These are phyloP conservation scores for Telenomus remus DNA, from an alignment of 1,140 invertebrate species.

Conservation along the genomic window DNA sequence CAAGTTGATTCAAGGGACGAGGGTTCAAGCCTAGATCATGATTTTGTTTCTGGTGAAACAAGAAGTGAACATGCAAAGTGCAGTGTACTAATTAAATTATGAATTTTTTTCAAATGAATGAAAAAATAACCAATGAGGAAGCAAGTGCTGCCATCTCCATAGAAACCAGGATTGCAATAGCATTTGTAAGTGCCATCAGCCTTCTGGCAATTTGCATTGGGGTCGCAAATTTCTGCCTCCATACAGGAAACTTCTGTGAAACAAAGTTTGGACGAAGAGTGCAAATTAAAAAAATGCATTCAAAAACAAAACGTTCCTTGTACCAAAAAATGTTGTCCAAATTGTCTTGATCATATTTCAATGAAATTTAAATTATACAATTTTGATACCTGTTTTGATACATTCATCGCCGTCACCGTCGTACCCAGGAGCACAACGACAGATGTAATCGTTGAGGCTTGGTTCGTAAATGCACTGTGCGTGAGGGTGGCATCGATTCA, in stretches of 20 bases:
- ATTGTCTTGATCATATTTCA: neutral
- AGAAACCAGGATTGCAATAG: conserved; percentile 86
- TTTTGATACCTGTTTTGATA: conserved; percentile 69
- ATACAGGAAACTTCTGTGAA: conserved; percentile 80
- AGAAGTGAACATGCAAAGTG: neutral
- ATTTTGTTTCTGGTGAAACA: too few species aligned
- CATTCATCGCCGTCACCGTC: conserved; percentile 88
- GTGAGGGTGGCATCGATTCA: conserved; percentile 85
- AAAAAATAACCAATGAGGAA: conserved; percentile 75
- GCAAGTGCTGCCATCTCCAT: conserved; percentile 86
- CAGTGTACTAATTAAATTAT: neutral
- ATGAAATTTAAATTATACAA: neutral
- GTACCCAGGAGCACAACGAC: conserved; percentile 87
- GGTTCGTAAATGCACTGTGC: conserved; percentile 84
- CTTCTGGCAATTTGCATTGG: conserved; percentile 83
- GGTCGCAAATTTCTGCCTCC: conserved; percentile 83
- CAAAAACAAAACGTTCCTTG: too few species aligned
- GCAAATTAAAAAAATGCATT: too few species aligned
- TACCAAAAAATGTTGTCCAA: too few species aligned
- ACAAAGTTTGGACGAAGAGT: neutral
- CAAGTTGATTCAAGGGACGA: too few species aligned
- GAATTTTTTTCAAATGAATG: neutral
- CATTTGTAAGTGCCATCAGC: conserved; percentile 82
- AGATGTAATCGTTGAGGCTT: conserved; percentile 78
- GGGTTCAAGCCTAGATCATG: too few species aligned